These are phyloP conservation scores for Centroberyx gerrardi DNA, from an alignment of 2,797 vertebrate genomes.

Conservation along the genomic window DNA sequence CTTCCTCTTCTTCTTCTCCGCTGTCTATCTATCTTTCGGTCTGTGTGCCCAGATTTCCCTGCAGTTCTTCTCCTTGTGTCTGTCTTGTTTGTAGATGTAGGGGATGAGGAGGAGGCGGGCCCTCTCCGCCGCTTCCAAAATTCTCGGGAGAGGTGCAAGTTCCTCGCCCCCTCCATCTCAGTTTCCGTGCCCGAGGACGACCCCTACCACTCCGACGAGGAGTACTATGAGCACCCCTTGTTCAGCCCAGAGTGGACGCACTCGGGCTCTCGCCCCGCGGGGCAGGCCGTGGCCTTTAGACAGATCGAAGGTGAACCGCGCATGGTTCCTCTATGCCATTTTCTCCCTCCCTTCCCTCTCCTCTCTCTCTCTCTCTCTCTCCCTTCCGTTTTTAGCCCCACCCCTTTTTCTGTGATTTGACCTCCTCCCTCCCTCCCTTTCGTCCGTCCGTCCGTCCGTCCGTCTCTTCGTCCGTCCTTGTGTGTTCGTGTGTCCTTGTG, in stretches of 20 bases:
- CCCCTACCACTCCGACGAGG: constrained; percentile 94
- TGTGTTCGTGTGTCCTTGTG: constrained; percentile 73
- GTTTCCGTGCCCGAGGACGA: constrained; percentile 96
- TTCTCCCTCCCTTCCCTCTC: constrained; percentile 59
- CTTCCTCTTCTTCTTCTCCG: constrained; percentile 23
- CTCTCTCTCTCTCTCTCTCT: constrained; percentile 55
- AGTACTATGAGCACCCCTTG: constrained; percentile 96
- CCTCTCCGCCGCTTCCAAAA: constrained; percentile 90
- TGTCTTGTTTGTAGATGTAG: constrained; percentile 95
- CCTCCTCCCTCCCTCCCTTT: constrained; percentile 66
- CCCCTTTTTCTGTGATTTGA: constrained; percentile 78
- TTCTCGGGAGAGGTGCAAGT: constrained; percentile 91
- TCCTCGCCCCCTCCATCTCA: constrained; percentile 95
- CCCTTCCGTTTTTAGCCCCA: constrained; percentile 58
- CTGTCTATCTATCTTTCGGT: constrained; percentile 64
- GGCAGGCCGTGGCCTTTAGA: constrained; percentile 92
- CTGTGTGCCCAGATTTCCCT: constrained; percentile 90
- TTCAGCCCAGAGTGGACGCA: constrained; percentile 96
- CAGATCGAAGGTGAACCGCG: constrained; percentile 95
- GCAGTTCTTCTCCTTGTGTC: constrained; percentile 93
- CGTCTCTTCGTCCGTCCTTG: constrained; percentile 69
- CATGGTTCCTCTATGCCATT: constrained; percentile 90
- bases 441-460: constrained; percentile 63
- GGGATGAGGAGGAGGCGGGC: constrained; percentile 94
- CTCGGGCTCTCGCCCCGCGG: constrained; percentile 89